Percentiles rank a stretch among this genome's conserved stretches.
phyloP scores from a whole-genome alignment of 2,113 vertebrate species.

The Myanophis thanlyinensis region DNA sequence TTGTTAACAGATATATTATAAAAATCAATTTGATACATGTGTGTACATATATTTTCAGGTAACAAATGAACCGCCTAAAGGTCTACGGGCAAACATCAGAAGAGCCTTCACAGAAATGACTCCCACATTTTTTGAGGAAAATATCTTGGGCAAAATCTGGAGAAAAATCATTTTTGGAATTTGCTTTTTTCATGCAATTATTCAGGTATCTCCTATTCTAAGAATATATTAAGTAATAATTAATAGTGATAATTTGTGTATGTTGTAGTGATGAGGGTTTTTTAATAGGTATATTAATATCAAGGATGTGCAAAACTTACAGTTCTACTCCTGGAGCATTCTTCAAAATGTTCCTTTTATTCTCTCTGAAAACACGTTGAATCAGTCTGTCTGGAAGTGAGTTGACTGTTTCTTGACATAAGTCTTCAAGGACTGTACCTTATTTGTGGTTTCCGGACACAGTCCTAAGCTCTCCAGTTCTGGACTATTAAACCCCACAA shows the following conservation, averaged over 20 bases:
- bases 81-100: slow-evolving; percentile 76
- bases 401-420: not conserved
- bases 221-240: not conserved
- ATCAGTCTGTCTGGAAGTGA: not conserved
- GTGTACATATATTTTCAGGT: slow-evolving; percentile 58
- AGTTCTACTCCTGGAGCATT: not conserved
- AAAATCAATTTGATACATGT: not conserved
- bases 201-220: slow-evolving; percentile 64
- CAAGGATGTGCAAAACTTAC: not conserved
- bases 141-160: slow-evolving; percentile 71
- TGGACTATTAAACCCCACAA: not conserved
- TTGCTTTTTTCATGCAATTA: slow-evolving; percentile 79
- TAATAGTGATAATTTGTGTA: not conserved
- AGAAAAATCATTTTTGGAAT: slow-evolving; percentile 79
- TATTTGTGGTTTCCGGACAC: not conserved
- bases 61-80: slow-evolving; percentile 81
- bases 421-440: not conserved
- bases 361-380: not conserved
- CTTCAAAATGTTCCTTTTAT: not conserved
- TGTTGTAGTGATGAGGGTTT: not conserved
- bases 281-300: not conserved
- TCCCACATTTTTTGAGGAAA: slow-evolving; percentile 75
- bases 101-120: slow-evolving; percentile 78
- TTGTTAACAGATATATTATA: not conserved
- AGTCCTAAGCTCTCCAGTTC: not conserved